Evolutionary conservation across 2,888 invertebrate genomes (phyloP).

Genomic region (Eudemis profundana): DNA sequence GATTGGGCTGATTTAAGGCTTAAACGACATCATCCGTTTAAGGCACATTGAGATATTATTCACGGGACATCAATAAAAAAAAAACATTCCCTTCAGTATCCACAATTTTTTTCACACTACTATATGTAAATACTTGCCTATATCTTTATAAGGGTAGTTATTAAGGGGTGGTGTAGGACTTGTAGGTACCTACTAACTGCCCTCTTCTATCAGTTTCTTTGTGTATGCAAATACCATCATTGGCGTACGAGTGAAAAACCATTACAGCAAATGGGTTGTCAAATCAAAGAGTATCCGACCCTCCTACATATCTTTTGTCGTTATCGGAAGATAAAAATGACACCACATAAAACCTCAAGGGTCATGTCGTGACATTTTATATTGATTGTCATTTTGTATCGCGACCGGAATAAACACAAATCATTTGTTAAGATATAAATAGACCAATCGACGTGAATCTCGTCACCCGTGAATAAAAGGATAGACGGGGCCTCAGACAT

Average conservation of each 20-base stretch:
- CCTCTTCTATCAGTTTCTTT: conserved; percentile 25
- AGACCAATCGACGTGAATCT: neutral
- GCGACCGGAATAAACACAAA: conserved; percentile 15
- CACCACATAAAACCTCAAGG: conserved; percentile 25
- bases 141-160: too few relatives aligned
- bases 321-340: conserved; percentile 30
- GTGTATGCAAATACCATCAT: conserved; percentile 27
- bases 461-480: too few relatives aligned
- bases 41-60: too few relatives aligned
- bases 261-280: conserved; percentile 30
- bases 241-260: conserved; percentile 18
- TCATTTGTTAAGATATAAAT: conserved; percentile 12
- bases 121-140: too few relatives aligned
- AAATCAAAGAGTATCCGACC: conserved; percentile 17
- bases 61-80: too few relatives aligned
- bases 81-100: too few relatives aligned
- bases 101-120: too few relatives aligned
- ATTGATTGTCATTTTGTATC: conserved; percentile 25
- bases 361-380: conserved; percentile 25
- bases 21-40: too few relatives aligned
- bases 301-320: conserved; percentile 29
- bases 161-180: too few relatives aligned
- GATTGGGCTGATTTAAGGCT: too few relatives aligned
- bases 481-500: too few relatives aligned
- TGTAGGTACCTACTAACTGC: too few relatives aligned